Evolutionary conservation across 1,140 invertebrate genomes (phyloP).

Genomic region (Scaptomyza montana): DNA sequence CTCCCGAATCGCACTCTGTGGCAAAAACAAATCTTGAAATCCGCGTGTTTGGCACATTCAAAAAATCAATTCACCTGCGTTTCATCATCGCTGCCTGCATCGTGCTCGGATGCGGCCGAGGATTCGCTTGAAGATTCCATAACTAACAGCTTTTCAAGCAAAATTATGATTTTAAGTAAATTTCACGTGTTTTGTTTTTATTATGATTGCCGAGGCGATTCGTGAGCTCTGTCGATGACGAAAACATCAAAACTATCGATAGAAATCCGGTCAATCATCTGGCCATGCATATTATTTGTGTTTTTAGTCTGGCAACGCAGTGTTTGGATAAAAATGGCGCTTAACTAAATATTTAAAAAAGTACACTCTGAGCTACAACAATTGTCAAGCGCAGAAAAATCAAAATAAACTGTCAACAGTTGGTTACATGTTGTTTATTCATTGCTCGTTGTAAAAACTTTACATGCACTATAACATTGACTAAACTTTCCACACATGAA

Average conservation of each 20-base stretch:
- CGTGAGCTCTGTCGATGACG: not conserved
- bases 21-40: not conserved
- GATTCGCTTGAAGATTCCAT: constrained; percentile 56
- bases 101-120: constrained; percentile 36
- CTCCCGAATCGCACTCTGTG: constrained; percentile 56
- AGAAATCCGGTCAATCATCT: not conserved
- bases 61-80: constrained; percentile 36
- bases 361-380: not conserved
- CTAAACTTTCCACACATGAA: constrained; percentile 42
- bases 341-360: not conserved
- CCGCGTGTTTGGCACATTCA: too few relatives aligned
- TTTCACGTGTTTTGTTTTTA: constrained; percentile 48
- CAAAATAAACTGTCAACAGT: constrained; percentile 24
- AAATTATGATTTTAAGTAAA: constrained; percentile 1
- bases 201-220: constrained; percentile 1
- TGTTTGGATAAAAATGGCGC: not conserved
- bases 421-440: constrained; percentile 32
- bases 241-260: constrained; percentile 7
- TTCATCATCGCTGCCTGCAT: constrained; percentile 48
- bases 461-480: constrained; percentile 54
- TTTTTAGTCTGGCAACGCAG: not conserved
- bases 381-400: too few relatives aligned
- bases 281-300: not conserved
- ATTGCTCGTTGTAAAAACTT: constrained; percentile 14
- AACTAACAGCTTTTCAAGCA: not conserved